phyloP scores from a whole-genome alignment of 2,888 invertebrate species.

The Stenchaetothrips biformis region DNA sequence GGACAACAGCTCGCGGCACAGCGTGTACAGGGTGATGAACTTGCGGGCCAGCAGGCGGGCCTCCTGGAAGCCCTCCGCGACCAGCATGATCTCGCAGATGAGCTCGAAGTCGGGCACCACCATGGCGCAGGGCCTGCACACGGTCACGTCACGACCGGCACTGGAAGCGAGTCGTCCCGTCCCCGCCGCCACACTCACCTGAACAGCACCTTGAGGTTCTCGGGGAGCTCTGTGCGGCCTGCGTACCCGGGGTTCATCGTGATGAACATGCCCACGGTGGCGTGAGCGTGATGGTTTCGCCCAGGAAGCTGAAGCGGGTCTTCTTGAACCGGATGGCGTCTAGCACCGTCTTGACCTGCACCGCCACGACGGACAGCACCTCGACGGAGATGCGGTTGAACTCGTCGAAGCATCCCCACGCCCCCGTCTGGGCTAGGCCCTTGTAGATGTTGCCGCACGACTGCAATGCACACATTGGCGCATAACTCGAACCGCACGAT shows the following conservation, averaged over 20 bases:
- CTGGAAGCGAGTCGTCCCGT: neutral
- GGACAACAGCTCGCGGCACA: slow-evolving; percentile 84
- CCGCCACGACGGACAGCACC: slow-evolving; percentile 91
- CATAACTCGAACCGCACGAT: no score
- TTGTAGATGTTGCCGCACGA: slow-evolving; percentile 93
- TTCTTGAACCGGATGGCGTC: slow-evolving; percentile 85
- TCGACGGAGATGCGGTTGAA: slow-evolving; percentile 94
- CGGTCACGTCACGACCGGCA: neutral
- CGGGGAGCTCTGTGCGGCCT: slow-evolving; percentile 82
- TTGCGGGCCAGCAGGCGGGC: slow-evolving; percentile 85
- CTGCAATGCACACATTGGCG: slow-evolving; percentile 42
- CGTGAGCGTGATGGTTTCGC: slow-evolving; percentile 68
- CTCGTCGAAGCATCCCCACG: slow-evolving; percentile 97
- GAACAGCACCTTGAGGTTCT: slow-evolving; percentile 61
- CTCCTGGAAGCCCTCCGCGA: slow-evolving; percentile 91
- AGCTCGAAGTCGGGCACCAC: slow-evolving; percentile 94
- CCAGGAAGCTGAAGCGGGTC: slow-evolving; percentile 75
- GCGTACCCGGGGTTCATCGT: slow-evolving; percentile 97
- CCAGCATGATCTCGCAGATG: slow-evolving; percentile 95
- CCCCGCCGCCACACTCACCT: slow-evolving; percentile 42
- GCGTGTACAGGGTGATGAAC: slow-evolving; percentile 86
- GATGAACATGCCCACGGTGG: slow-evolving; percentile 85
- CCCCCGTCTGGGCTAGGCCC: slow-evolving; percentile 90
- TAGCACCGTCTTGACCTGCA: slow-evolving; percentile 80
- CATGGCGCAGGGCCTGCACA: slow-evolving; percentile 86